Percentiles rank a stretch among this genome's conserved stretches.
Evolutionary conservation across 2,113 vertebrate genomes (phyloP).

Genomic region (Gambusia affinis): DNA sequence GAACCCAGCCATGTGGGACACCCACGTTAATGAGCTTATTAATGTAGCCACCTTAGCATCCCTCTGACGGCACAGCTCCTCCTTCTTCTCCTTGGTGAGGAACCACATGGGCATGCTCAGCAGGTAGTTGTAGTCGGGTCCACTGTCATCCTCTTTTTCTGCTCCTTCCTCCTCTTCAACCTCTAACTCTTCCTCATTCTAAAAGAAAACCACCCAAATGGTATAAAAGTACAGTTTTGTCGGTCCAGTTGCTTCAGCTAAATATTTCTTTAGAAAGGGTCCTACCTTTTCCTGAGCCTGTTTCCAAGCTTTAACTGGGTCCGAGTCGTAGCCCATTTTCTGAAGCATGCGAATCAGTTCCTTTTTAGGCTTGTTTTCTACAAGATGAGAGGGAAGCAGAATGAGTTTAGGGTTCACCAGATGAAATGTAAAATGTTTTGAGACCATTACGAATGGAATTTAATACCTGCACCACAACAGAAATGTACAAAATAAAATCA

Average conservation of each 20-base stretch:
- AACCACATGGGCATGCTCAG: slow-evolving; percentile 98
- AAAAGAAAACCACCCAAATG: background rate
- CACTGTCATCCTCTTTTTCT: slow-evolving; percentile 73
- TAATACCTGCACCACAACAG: too few relatives aligned
- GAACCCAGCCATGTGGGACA: too few relatives aligned
- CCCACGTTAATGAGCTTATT: too few relatives aligned
- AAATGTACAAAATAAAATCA: too few relatives aligned
- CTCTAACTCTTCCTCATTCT: slow-evolving; percentile 42
- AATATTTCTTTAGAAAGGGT: background rate
- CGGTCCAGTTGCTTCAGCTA: background rate
- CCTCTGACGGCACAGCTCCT: slow-evolving; percentile 92
- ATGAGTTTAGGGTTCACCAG: too few relatives aligned
- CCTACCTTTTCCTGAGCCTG: slow-evolving; percentile 90
- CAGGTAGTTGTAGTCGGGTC: slow-evolving; percentile 95
- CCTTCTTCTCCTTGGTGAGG: slow-evolving; percentile 96
- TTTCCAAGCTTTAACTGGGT: slow-evolving; percentile 96
- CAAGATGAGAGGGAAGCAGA: slow-evolving; percentile 4
- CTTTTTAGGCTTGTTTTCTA: slow-evolving; percentile 99
- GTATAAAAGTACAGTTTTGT: background rate
- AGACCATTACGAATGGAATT: too few relatives aligned
- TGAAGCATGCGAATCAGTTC: slow-evolving; percentile 92
- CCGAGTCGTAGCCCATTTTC: slow-evolving; percentile 93
- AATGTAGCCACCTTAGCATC: slow-evolving; percentile 84
- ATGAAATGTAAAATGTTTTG: too few relatives aligned
- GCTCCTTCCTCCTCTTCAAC: slow-evolving; percentile 70